Conservation (phyloP, 2,113 vertebrate species). For the Turdus rufiventris region DNA sequence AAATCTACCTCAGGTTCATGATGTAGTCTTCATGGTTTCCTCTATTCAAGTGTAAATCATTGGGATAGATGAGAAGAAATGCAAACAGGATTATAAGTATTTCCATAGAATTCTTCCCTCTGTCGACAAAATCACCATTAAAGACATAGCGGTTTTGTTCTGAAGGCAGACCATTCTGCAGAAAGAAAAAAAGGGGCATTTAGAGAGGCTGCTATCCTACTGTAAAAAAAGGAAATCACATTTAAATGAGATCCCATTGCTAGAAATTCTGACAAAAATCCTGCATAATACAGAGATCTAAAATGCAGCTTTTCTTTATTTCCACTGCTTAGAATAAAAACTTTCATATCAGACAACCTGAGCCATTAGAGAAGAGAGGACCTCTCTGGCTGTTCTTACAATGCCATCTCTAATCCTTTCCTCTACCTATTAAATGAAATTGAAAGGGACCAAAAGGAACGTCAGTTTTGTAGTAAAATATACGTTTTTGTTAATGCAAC, state of each 20-base stretch:
- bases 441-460: neutral
- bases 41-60: constrained; percentile 90
- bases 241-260: neutral
- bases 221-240: neutral
- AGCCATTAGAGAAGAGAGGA: neutral
- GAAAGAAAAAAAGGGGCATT: neutral
- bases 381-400: neutral
- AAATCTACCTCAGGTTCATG: constrained; percentile 89
- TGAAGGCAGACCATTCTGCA: constrained; percentile 93
- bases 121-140: constrained; percentile 97
- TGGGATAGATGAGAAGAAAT: constrained; percentile 89
- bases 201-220: neutral
- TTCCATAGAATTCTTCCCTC: constrained; percentile 91
- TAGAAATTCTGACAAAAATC: neutral
- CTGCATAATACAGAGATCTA: neutral
- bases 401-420: neutral
- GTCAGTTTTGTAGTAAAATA: neutral
- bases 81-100: constrained; percentile 88
- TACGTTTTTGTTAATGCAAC: neutral
- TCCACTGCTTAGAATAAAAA: neutral
- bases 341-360: neutral
- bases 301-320: neutral
- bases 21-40: constrained; percentile 97
- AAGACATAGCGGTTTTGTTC: constrained; percentile 88
- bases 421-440: neutral